Conservation (phyloP, 2,888 invertebrate genomes). For the Tenthredo distinguenda region DNA sequence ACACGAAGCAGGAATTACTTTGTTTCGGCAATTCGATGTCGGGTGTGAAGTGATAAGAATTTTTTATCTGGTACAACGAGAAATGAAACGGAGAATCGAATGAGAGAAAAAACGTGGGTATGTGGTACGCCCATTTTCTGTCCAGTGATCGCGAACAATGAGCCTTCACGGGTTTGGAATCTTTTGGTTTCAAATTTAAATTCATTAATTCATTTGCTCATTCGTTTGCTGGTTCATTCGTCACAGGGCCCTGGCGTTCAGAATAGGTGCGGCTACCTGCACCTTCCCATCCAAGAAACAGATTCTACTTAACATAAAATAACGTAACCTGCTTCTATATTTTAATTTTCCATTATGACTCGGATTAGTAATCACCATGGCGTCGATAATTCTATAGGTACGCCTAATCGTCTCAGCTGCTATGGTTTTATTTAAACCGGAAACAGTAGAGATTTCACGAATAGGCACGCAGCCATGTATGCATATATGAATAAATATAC, state of each 20-base stretch:
- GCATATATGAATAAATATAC: conserved; percentile 22
- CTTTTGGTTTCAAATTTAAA: conserved; percentile 37
- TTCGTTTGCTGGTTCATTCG: neutral
- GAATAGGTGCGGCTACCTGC: conserved; percentile 48
- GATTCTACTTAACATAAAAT: conserved; percentile 42
- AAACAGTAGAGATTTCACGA: conserved; percentile 26
- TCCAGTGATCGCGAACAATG: conserved; percentile 41
- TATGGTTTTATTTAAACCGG: neutral
- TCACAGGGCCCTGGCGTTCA: neutral
- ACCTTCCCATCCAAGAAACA: conserved; percentile 22
- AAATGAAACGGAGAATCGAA: neutral
- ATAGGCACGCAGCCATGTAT: neutral
- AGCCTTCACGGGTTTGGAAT: conserved; percentile 21
- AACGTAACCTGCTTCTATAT: conserved; percentile 51
- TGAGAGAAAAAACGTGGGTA: conserved; percentile 35
- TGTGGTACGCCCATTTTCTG: conserved; percentile 42
- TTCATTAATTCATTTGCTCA: conserved; percentile 50
- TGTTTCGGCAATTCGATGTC: neutral
- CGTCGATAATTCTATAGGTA: conserved; percentile 26
- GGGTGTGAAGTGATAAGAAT: neutral
- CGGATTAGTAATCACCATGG: conserved; percentile 36
- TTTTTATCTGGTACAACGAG: neutral
- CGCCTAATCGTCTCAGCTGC: conserved; percentile 9
- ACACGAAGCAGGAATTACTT: neutral
- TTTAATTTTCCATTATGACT: conserved; percentile 40